These are phyloP conservation scores for Fistularia commersonii DNA, from an alignment of 2,797 vertebrate genomes.

Conservation along the genomic window DNA sequence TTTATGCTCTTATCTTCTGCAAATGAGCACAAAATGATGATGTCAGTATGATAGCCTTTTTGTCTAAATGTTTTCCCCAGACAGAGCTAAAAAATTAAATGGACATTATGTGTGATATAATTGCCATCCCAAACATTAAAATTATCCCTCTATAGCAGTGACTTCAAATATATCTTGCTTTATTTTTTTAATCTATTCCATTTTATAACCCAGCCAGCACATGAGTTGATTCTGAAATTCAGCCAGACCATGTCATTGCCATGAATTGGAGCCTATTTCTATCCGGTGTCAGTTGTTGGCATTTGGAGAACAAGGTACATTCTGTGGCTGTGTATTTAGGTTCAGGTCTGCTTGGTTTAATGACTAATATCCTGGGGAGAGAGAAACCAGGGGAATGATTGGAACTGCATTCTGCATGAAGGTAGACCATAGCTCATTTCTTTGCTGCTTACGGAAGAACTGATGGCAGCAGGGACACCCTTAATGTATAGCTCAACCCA, in stretches of 20 bases:
- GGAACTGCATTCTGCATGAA: slow-evolving; percentile 21
- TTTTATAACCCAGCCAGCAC: too few relatives aligned
- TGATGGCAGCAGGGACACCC: slow-evolving; percentile 19
- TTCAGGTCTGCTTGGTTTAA: slow-evolving; percentile 68
- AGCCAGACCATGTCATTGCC: slow-evolving; percentile 6
- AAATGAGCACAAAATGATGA: background rate
- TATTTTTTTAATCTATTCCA: too few relatives aligned
- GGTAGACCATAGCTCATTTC: slow-evolving; percentile 37
- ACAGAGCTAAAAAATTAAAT: too few relatives aligned
- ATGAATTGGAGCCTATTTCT: slow-evolving; percentile 11
- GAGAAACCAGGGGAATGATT: slow-evolving; percentile 27
- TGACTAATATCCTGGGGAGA: slow-evolving; percentile 39
- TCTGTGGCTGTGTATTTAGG: slow-evolving; percentile 59
- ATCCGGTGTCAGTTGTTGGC: slow-evolving; percentile 7
- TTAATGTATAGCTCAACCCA: slow-evolving; percentile 1
- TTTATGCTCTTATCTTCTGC: background rate
- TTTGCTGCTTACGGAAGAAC: slow-evolving; percentile 44
- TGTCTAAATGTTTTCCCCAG: too few relatives aligned
- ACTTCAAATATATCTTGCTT: too few relatives aligned
- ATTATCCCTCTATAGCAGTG: too few relatives aligned
- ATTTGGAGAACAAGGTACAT: slow-evolving; percentile 49
- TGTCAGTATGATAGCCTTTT: too few relatives aligned
- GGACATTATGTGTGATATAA: too few relatives aligned
- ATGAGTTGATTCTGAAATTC: slow-evolving; percentile 2
- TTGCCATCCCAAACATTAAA: slow-evolving; percentile 19